Evolutionary conservation across 2,888 invertebrate genomes (phyloP), one percentile per base, ranked within the genome.

Genomic region (Spilosoma lubricipeda): DNA sequence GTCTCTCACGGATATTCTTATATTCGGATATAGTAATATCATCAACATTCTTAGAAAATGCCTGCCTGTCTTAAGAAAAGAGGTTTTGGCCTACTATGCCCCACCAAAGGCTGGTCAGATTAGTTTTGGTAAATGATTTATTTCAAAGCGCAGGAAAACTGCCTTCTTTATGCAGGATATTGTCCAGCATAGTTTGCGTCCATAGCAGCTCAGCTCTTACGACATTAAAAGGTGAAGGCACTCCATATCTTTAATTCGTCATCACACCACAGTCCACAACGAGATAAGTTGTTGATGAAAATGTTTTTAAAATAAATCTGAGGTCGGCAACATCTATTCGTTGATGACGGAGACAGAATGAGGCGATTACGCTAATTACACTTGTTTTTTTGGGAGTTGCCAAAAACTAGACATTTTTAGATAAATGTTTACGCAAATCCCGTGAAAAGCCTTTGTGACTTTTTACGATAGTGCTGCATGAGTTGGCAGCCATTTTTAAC

Each of bases 401-500:
- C 81, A 85, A 83, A 85, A 77, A 71, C 71, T 68, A 72, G 72
- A 79, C 79, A 85, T 72, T 77, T 77, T 79, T 42, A 63, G 30
- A 67, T 48, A 76, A 72, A 59, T 48, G 48, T 74, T 52, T 68
- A 59, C 66, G 64, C 69, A 74, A 73, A 80, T 76, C 52, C 67
- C 73, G 75, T 15, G 4, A 13, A 15, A 67, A 72, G 70, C 74
- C 74, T 77, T 80, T 77, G 77, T 75, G 64, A 74, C 69, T 71
- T 77, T 73, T 67, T 70, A 75, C 73, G 75, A 77, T 63, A 79
- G 78, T 52, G 69, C 71, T 59, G 76, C 73, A 80, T 68, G 68
- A 68, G 70, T 72, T 79, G 73, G 52, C 77, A 65, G 48, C 48
- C 48, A 18, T 52, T 71, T 70, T 66, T 18, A 23, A 30, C 20